phyloP scores from a whole-genome alignment of 2,888 invertebrate species.

The Caenorhabditis plicata region DNA sequence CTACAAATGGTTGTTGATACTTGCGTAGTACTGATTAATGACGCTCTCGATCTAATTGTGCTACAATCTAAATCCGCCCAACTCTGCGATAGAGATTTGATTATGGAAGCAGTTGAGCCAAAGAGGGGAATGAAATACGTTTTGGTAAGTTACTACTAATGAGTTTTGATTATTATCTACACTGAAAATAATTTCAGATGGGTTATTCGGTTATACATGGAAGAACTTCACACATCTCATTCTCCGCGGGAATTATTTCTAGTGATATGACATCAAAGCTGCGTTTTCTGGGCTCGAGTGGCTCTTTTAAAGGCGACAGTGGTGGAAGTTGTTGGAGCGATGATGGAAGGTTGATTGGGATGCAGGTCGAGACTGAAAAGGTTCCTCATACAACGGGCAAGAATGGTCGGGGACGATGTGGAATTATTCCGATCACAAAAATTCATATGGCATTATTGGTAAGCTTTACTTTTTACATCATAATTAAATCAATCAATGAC shows the following conservation, averaged over 20 bases:
- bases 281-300: slow-evolving; percentile 11
- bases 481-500: slow-evolving; percentile 28
- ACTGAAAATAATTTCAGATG: slow-evolving; percentile 20
- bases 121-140: slow-evolving; percentile 7
- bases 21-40: slow-evolving; percentile 10
- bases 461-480: slow-evolving; percentile 29
- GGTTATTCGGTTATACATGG: slow-evolving; percentile 10
- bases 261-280: slow-evolving; percentile 6
- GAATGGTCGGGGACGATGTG: slow-evolving; percentile 19
- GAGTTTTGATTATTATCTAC: slow-evolving; percentile 19
- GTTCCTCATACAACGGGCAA: slow-evolving; percentile 17
- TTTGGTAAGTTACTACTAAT: slow-evolving; percentile 13
- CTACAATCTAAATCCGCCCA: slow-evolving; percentile 9
- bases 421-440: slow-evolving; percentile 19
- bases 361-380: slow-evolving; percentile 20
- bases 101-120: slow-evolving; percentile 6
- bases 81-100: slow-evolving; percentile 9
- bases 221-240: slow-evolving; percentile 12
- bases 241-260: slow-evolving; percentile 10
- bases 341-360: slow-evolving; percentile 16
- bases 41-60: slow-evolving; percentile 7
- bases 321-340: slow-evolving; percentile 20
- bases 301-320: slow-evolving; percentile 6
- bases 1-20: slow-evolving; percentile 19
- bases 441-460: slow-evolving; percentile 16